These are phyloP conservation scores for Ondatra zibethicus DNA, from an alignment of 2,113 vertebrate genomes.

Conservation along the genomic window DNA sequence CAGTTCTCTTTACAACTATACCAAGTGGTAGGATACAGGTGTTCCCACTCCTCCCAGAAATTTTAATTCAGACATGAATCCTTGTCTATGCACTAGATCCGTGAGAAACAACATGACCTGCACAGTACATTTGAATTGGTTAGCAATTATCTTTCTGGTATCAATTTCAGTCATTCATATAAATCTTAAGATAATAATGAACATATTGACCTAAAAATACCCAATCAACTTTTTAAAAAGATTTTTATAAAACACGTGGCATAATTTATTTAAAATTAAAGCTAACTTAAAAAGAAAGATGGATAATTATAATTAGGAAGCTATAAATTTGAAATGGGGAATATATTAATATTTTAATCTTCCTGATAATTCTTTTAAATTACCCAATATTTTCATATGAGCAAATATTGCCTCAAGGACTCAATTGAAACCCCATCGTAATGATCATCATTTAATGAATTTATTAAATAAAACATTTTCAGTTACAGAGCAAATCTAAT, in stretches of 20 bases:
- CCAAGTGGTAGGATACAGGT: not conserved
- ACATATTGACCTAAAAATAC: conserved; percentile 50
- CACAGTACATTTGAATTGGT: not conserved
- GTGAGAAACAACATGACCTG: not conserved
- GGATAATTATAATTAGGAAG: conserved; percentile 66
- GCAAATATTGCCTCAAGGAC: conserved; percentile 65
- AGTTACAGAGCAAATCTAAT: conserved; percentile 62
- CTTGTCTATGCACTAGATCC: not conserved
- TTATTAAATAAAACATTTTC: conserved; percentile 69
- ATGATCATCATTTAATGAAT: conserved; percentile 58
- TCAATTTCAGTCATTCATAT: conserved; percentile 53
- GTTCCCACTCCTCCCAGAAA: not conserved
- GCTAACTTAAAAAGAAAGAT: conserved; percentile 55
- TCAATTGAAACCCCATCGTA: conserved; percentile 55
- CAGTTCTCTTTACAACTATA: not conserved
- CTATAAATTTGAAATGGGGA: conserved; percentile 63
- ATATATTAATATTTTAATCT: conserved; percentile 72
- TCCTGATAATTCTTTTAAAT: conserved; percentile 69
- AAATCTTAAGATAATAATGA: conserved; percentile 51
- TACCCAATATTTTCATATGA: conserved; percentile 56
- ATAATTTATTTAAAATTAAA: conserved; percentile 66
- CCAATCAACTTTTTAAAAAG: conserved; percentile 25
- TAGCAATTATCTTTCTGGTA: not conserved
- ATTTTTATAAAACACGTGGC: conserved; percentile 44
- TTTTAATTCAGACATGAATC: conserved; percentile 37